phyloP scores from a whole-genome alignment of 2,797 vertebrate species.

The Fundulus diaphanus region DNA sequence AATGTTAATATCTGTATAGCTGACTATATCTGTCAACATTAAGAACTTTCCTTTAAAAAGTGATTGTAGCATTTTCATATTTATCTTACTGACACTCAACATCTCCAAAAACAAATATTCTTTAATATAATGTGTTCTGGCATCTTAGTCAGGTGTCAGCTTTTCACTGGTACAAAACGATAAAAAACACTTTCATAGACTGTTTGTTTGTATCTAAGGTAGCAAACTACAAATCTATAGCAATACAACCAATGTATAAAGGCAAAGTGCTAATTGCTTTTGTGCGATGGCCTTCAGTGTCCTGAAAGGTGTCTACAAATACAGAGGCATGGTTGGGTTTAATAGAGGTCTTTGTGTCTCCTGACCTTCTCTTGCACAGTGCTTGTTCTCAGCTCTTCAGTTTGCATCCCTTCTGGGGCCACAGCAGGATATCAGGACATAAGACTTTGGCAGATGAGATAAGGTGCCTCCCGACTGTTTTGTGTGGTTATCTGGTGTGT shows the following conservation, averaged over 20 bases:
- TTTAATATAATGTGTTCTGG: background rate
- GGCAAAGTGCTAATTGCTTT: background rate
- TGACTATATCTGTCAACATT: too few species aligned
- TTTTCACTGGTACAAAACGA: background rate
- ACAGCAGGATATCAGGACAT: background rate
- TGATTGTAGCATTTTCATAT: background rate
- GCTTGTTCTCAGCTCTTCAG: background rate
- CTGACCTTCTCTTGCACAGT: background rate
- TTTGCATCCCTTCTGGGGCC: background rate
- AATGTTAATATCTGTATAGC: background rate
- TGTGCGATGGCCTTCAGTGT: too few species aligned
- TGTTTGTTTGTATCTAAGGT: too few species aligned
- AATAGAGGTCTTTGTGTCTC: background rate
- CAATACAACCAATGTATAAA: background rate
- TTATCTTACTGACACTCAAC: background rate
- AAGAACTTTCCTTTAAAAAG: too few species aligned
- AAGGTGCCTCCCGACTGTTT: background rate
- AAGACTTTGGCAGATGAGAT: background rate
- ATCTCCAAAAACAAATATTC: background rate
- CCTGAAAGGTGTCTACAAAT: too few species aligned
- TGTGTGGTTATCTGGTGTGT: background rate
- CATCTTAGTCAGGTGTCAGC: background rate
- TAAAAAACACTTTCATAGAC: background rate
- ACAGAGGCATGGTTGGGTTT: background rate
- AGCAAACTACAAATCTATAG: background rate